Percentiles rank a stretch among this genome's conserved stretches.
These are phyloP conservation scores for Drosophila suboccidentalis DNA, from an alignment of 2,888 invertebrate species.

Conservation along the genomic window DNA sequence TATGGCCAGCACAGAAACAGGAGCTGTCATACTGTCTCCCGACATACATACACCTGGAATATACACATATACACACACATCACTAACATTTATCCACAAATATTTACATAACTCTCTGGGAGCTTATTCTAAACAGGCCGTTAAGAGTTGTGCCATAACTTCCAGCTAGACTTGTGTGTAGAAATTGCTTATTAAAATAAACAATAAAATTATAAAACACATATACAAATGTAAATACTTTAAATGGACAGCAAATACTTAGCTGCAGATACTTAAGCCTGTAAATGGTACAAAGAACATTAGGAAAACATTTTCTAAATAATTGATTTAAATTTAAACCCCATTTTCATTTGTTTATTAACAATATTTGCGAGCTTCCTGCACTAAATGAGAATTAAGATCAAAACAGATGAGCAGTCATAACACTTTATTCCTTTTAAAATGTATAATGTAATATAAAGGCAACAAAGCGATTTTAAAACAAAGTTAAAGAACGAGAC, in stretches of 20 bases:
- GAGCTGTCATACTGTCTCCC: conserved; percentile 29
- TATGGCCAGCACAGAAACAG: conserved; percentile 62
- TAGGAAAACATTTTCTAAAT: background rate
- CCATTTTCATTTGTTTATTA: background rate
- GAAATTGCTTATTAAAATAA: conserved; percentile 79
- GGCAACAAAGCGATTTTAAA: no score
- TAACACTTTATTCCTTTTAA: no score
- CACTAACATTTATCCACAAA: conserved; percentile 4
- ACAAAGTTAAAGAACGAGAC: background rate
- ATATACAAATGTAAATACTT: conserved; percentile 1
- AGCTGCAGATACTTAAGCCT: background rate
- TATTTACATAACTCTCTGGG: conserved; percentile 56
- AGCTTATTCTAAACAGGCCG: conserved; percentile 22
- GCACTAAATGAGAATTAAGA: background rate
- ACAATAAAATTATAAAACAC: conserved; percentile 55
- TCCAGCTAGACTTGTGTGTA: conserved; percentile 41
- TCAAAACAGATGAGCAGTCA: background rate
- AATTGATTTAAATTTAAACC: background rate
- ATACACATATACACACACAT: background rate
- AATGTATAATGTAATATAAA: no score
- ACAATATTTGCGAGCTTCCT: conserved; percentile 1
- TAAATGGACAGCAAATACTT: background rate
- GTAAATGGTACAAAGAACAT: background rate
- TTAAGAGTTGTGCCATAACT: conserved; percentile 30
- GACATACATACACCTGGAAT: conserved; percentile 21